Base-by-base conservation (phyloP, 2,888 invertebrate genomes). In the Microctonus hyperodae region DNA sequence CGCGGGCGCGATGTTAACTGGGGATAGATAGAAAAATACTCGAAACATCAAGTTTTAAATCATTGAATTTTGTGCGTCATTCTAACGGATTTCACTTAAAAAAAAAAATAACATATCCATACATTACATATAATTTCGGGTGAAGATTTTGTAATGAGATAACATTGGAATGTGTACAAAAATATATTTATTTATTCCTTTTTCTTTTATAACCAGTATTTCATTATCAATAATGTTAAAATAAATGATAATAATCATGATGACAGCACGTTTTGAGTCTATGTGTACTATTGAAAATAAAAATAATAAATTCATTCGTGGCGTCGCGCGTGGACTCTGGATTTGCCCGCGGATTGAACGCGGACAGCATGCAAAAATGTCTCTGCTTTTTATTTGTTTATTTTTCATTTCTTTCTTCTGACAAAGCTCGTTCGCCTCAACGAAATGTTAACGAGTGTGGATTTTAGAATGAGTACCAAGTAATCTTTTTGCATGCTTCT, bases 281-380 rank as follows among this genome's bases (percentile, higher is more conserved):
- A 44, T 44, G 44, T 56, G 20, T 16, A 22, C 10, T 53, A 22
- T 44, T 35, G 50, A 64, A 61, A 69, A 72, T 62, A 63, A 40
- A 67, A 53, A 33, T 59, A 68, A 72, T 35, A 65, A 65, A 74
- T 71, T 70, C 64, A 64, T 69, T 64, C 65, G 63, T 25, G 67
- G 65, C 66, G 62, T 23, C 57, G 16, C 20, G 57, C 23, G 56
- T 35, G 35, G 44, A 64, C 64, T 50, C 50, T 50, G 57, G 57
- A 64, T 57, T 57, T 57, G 50, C 35, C 20, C 20, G 56, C 33
- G 33, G 64, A 50, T 50, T 64, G 64, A 23, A 35, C 64, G 57
- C 58, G 51, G 20, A 58, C 65, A 40, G 65, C 53, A 65, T 65
- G 65, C 65, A 55, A 65, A 65, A 60, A 60, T 31, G 55, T 59